Conservation (phyloP, 2,113 vertebrate species). For the Anser brachyrhynchus region DNA sequence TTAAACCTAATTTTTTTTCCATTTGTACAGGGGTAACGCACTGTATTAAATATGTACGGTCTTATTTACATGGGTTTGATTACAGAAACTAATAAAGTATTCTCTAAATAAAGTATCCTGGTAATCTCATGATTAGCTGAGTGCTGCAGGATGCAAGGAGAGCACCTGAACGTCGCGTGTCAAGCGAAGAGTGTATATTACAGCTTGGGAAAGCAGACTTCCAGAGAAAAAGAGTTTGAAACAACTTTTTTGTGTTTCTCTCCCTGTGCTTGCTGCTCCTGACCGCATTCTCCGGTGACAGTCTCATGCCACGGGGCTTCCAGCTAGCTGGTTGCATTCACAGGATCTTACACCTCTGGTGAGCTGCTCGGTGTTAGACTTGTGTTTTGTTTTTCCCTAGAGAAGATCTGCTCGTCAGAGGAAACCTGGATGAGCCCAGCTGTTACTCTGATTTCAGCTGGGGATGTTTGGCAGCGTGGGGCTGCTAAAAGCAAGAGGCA, state of each 20-base stretch:
- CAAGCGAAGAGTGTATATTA: fast-evolving
- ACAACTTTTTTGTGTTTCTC: neutral
- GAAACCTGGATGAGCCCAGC: neutral
- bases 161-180: fast-evolving
- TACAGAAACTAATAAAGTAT: conserved; percentile 99
- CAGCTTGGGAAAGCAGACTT: neutral
- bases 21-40: conserved; percentile 98
- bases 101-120: conserved; percentile 82
- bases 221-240: neutral
- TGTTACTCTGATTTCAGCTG: fast-evolving
- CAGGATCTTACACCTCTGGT: neutral
- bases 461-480: neutral
- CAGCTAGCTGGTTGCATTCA: fast-evolving
- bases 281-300: fast-evolving
- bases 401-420: fast-evolving
- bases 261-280: fast-evolving
- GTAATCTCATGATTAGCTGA: conserved; percentile 38
- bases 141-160: neutral
- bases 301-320: fast-evolving
- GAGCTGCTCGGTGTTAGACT: neutral
- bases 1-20: conserved; percentile 87
- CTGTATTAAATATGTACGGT: conserved; percentile 99
- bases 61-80: conserved; percentile 99
- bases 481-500: neutral
- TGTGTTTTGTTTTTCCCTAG: too few species aligned